Conservation (phyloP, 2,797 vertebrate genomes). For the Aldrovandia affinis region DNA sequence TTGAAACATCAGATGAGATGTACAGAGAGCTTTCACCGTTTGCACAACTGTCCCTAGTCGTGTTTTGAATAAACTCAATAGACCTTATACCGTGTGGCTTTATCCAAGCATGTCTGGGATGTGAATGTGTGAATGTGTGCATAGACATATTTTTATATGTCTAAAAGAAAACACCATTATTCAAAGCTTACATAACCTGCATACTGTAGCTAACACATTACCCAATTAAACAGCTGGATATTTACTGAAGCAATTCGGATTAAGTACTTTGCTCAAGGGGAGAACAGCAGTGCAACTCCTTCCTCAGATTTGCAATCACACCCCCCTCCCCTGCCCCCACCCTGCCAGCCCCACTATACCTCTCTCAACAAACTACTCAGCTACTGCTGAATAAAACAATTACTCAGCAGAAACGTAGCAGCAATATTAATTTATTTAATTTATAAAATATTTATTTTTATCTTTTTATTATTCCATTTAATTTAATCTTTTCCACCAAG, state of each 20-base stretch:
- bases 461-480: too few species aligned
- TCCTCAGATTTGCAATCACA: neutral
- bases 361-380: neutral
- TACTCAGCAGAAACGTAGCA: neutral
- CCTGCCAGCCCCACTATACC: neutral
- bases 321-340: neutral
- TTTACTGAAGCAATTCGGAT: neutral
- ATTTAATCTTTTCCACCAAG: neutral
- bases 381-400: too few species aligned
- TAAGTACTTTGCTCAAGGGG: neutral
- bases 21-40: neutral
- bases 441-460: too few species aligned
- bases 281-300: neutral
- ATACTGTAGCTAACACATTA: constrained; percentile 1
- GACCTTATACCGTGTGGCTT: neutral
- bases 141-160: neutral
- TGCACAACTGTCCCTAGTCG: neutral
- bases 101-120: neutral
- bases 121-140: neutral
- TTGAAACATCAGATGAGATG: neutral
- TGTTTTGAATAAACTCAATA: neutral
- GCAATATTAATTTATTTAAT: neutral
- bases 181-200: neutral
- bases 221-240: constrained; percentile 22
- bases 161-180: neutral